Conservation (phyloP, 2,888 invertebrate species). For the Harmothoe impar region DNA sequence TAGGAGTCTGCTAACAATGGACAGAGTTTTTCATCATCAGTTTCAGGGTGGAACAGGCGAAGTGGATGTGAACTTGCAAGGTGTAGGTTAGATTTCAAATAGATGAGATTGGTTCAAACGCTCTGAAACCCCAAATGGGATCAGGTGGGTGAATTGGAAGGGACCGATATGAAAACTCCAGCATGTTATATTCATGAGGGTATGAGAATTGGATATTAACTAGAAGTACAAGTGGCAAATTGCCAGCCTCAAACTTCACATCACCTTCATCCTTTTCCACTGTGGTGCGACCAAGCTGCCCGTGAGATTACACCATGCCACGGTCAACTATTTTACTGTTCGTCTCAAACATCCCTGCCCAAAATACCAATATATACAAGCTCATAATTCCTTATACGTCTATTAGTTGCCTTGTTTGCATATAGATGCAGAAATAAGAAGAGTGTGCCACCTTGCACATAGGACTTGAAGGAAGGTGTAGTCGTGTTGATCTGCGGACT, state of each 20-base stretch:
- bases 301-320: not conserved
- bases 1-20: not conserved
- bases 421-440: constrained; percentile 46
- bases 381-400: not conserved
- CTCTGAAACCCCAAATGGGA: no score
- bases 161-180: no score
- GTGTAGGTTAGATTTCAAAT: no score
- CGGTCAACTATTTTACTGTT: not conserved
- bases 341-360: constrained; percentile 4
- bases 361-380: constrained; percentile 49
- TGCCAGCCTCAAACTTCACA: not conserved
- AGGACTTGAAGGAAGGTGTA: not conserved
- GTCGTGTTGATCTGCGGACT: not conserved
- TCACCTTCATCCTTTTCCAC: not conserved
- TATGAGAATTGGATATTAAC: no score
- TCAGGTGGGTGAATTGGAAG: no score
- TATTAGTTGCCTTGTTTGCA: constrained; percentile 59
- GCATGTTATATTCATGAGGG: no score
- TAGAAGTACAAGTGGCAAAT: no score
- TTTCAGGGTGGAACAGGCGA: no score
- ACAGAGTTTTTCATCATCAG: no score
- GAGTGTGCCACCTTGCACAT: not conserved
- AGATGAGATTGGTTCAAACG: no score
- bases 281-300: not conserved
- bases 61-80: no score